phyloP scores from a whole-genome alignment of 2,888 invertebrate genomes.

The Coenonympha glycerion region DNA sequence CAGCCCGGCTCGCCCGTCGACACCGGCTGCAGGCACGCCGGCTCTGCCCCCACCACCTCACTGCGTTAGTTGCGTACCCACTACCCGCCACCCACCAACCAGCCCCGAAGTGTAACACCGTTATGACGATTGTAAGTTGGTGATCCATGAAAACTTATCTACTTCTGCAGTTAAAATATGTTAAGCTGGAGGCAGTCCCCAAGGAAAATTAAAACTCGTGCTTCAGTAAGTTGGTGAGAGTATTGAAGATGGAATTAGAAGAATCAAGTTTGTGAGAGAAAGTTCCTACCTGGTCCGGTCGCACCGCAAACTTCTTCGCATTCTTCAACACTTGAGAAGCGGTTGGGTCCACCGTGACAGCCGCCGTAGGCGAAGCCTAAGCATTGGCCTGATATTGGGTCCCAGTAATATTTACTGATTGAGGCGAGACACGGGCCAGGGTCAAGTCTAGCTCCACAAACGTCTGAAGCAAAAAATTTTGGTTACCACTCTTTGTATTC shows the following conservation, averaged over 20 bases:
- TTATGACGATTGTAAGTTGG: too few relatives aligned
- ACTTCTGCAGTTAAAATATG: conserved; percentile 4
- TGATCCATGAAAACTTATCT: conserved; percentile 1
- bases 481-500: not conserved
- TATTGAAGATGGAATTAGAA: not conserved
- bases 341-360: conserved; percentile 89
- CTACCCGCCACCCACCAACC: not conserved
- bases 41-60: conserved; percentile 40
- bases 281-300: conserved; percentile 45
- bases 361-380: conserved; percentile 85
- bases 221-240: not conserved
- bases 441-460: conserved; percentile 80
- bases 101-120: not conserved
- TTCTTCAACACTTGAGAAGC: conserved; percentile 84
- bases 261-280: not conserved
- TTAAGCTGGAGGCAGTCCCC: not conserved
- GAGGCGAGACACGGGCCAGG: conserved; percentile 82
- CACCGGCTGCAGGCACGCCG: conserved; percentile 51
- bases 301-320: conserved; percentile 81
- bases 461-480: conserved; percentile 70
- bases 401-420: conserved; percentile 83
- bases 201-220: conserved; percentile 3
- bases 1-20: conserved; percentile 38
- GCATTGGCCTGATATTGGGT: conserved; percentile 77
- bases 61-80: conserved; percentile 6